Evolutionary conservation across 2,888 invertebrate genomes (phyloP).

Genomic region (Rhodophaea formosa): DNA sequence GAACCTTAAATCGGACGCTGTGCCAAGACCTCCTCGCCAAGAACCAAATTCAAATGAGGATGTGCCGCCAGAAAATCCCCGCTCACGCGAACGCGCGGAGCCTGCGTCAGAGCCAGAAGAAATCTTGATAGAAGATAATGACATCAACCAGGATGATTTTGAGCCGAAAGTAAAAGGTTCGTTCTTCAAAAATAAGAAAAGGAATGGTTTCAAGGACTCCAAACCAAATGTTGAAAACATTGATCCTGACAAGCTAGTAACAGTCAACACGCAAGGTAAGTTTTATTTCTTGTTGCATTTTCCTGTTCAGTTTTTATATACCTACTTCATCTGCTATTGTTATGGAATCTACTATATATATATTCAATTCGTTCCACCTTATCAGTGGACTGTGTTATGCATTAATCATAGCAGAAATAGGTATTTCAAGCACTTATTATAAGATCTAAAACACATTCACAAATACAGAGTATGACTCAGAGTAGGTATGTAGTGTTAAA

Average conservation of each 20-base stretch:
- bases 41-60: conserved; percentile 31
- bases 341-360: too few relatives aligned
- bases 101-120: conserved; percentile 46
- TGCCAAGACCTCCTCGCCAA: conserved; percentile 70
- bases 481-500: too few relatives aligned
- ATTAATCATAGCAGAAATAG: too few relatives aligned
- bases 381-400: too few relatives aligned
- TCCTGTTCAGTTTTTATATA: conserved; percentile 16
- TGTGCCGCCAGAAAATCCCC: conserved; percentile 28
- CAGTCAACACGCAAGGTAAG: conserved; percentile 66
- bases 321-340: too few relatives aligned
- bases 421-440: too few relatives aligned
- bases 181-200: conserved; percentile 41
- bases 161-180: conserved; percentile 35
- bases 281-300: conserved; percentile 6
- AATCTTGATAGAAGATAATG: conserved; percentile 45
- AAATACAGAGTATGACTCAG: too few relatives aligned
- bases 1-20: conserved; percentile 75
- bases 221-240: conserved; percentile 32
- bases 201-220: conserved; percentile 23
- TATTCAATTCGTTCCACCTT: too few relatives aligned
- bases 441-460: too few relatives aligned
- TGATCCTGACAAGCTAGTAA: conserved; percentile 36
- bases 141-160: conserved; percentile 42
- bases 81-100: conserved; percentile 41